Conservation (phyloP, 2,113 vertebrate genomes). For the Ophiodon elongatus region DNA sequence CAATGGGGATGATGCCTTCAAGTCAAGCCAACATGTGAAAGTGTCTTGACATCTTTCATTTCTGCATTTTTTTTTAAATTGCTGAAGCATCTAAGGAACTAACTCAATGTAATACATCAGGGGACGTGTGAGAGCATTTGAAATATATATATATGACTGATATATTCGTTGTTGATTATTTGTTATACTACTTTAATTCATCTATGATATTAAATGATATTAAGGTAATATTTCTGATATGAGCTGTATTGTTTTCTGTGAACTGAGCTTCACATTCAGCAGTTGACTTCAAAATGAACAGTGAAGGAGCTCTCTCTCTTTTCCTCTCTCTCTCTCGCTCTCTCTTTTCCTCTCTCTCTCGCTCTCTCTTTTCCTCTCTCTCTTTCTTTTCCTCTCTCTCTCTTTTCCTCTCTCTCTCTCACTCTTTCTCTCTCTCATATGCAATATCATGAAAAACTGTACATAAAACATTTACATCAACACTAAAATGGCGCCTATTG, state of each 20-base stretch:
- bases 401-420: background rate
- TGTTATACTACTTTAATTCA: slow-evolving; percentile 38
- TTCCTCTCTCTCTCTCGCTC: background rate
- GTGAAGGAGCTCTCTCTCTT: background rate
- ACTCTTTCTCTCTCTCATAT: background rate
- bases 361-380: background rate
- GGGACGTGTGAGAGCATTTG: slow-evolving; percentile 35
- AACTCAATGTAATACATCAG: slow-evolving; percentile 21
- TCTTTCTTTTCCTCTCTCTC: background rate
- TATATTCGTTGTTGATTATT: slow-evolving; percentile 20
- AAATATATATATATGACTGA: background rate
- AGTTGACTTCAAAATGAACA: background rate
- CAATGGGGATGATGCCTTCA: slow-evolving; percentile 39
- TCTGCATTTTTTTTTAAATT: slow-evolving; percentile 13
- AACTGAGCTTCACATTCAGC: slow-evolving; percentile 1
- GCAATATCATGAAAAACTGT: slow-evolving; percentile 28
- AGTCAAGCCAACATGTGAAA: slow-evolving; percentile 34
- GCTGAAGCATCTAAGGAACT: slow-evolving; percentile 1
- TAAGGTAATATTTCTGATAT: slow-evolving; percentile 27
- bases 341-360: background rate
- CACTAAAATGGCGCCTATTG: background rate
- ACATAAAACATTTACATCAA: slow-evolving; percentile 46
- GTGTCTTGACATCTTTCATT: slow-evolving; percentile 36
- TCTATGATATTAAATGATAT: slow-evolving; percentile 33
- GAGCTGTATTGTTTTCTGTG: slow-evolving; percentile 28